Evolutionary conservation across 2,888 invertebrate genomes (phyloP).

Genomic region (Chirona hameri): DNA sequence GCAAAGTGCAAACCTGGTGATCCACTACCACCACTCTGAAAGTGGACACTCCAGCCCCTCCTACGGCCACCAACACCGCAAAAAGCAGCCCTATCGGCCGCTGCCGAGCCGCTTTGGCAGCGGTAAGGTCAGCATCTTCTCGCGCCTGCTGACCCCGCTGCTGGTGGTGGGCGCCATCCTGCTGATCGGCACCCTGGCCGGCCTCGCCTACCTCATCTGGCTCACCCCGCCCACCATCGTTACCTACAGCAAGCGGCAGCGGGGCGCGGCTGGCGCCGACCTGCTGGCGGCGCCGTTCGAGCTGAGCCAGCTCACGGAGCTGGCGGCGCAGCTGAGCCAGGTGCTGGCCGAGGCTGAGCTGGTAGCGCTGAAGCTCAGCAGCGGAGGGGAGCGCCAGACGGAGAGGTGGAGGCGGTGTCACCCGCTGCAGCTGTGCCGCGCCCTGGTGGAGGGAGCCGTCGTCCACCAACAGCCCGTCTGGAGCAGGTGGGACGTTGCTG

Average conservation of each 20-base stretch:
- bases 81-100: not conserved
- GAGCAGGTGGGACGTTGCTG: not conserved
- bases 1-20: too few relatives aligned
- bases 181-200: slow-evolving; percentile 4
- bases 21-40: too few relatives aligned
- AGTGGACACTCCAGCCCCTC: too few relatives aligned
- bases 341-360: slow-evolving; percentile 13
- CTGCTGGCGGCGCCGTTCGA: slow-evolving; percentile 7
- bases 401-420: not conserved
- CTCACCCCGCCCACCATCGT: slow-evolving; percentile 26
- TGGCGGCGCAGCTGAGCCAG: not conserved
- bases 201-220: not conserved
- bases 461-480: not conserved
- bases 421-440: not conserved
- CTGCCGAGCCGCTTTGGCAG: not conserved
- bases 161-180: not conserved
- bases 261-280: not conserved
- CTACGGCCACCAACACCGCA: not conserved
- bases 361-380: not conserved
- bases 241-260: slow-evolving; percentile 27
- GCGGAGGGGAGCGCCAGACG: not conserved
- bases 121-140: not conserved
- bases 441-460: not conserved
- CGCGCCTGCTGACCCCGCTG: not conserved
- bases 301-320: not conserved